A percentile compares a stretch with the other conserved stretches of the same genome.
Evolutionary conservation across 1,140 invertebrate species (phyloP).

Genomic region (Schmidtea mediterranea): DNA sequence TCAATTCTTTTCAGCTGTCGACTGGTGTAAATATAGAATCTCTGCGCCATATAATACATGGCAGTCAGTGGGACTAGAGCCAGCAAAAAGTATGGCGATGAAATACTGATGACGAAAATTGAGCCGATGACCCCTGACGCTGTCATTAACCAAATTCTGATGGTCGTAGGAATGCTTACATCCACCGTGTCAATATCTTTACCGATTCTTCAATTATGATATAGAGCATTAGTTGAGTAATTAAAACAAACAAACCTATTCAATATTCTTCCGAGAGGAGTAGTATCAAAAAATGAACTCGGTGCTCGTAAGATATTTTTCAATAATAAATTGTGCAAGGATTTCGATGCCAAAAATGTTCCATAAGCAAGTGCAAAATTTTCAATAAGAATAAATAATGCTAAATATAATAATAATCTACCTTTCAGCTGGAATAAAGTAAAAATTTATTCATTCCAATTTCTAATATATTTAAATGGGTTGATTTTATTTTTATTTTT

Average conservation of each 20-base stretch:
- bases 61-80: constrained; percentile 6
- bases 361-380: too few relatives aligned
- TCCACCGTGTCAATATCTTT: constrained; percentile 1
- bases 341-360: background rate
- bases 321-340: constrained; percentile 19
- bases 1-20: constrained; percentile 27
- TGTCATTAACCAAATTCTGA: constrained; percentile 7
- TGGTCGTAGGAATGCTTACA: constrained; percentile 2
- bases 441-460: too few relatives aligned
- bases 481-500: too few relatives aligned
- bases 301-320: constrained; percentile 29
- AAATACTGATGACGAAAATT: constrained; percentile 7
- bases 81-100: constrained; percentile 7
- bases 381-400: constrained; percentile 28
- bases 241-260: constrained; percentile 39
- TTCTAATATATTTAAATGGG: too few relatives aligned
- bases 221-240: constrained; percentile 15
- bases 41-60: constrained; percentile 15
- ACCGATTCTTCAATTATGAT: background rate
- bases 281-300: constrained; percentile 35
- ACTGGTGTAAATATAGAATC: constrained; percentile 23
- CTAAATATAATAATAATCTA: too few relatives aligned
- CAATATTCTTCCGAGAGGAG: constrained; percentile 35
- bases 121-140: constrained; percentile 5
- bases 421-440: constrained; percentile 34